Conservation (phyloP, 2,797 vertebrate species). For the Agapornis canus region DNA sequence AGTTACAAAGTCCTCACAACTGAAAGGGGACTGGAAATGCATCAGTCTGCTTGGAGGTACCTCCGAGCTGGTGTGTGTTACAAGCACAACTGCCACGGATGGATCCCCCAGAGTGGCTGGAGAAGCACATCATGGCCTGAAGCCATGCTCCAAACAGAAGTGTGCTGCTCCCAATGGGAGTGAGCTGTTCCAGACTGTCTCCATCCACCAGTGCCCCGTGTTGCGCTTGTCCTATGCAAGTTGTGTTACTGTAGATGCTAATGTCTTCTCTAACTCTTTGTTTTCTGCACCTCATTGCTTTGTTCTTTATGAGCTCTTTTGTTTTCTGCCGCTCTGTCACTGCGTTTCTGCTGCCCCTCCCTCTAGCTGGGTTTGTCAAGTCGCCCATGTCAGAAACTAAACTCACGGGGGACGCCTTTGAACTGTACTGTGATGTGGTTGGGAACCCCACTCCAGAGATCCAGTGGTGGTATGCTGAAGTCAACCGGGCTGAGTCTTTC, state of each 20-base stretch:
- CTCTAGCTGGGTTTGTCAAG: conserved; percentile 99
- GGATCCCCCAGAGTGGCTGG: not conserved
- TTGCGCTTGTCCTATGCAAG: conserved; percentile 51
- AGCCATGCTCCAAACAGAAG: conserved; percentile 19
- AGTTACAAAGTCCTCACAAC: fast-evolving
- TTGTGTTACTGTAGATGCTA: conserved; percentile 55
- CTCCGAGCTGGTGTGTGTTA: not conserved
- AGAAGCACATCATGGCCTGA: not conserved
- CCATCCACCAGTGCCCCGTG: conserved; percentile 14
- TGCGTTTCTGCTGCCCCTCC: conserved; percentile 83
- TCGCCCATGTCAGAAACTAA: conserved; percentile 99
- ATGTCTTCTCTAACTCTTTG: conserved; percentile 74
- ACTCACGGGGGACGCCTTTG: conserved; percentile 99
- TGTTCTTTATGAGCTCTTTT: conserved; percentile 75
- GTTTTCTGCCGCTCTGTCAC: conserved; percentile 79
- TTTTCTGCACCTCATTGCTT: conserved; percentile 79
- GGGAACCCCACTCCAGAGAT: conserved; percentile 98
- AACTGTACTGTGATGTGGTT: conserved; percentile 99
- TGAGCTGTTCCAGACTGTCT: not conserved
- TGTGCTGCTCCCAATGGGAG: not conserved
- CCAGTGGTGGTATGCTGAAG: conserved; percentile 99
- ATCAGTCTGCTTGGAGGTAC: not conserved
- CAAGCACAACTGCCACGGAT: fast-evolving
- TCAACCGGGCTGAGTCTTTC: conserved; percentile 98
- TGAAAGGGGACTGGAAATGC: not conserved